A percentile compares a stretch with the other conserved stretches of the same genome.
Conservation (phyloP, 2,888 invertebrate genomes). For the Escarpia spicata region DNA sequence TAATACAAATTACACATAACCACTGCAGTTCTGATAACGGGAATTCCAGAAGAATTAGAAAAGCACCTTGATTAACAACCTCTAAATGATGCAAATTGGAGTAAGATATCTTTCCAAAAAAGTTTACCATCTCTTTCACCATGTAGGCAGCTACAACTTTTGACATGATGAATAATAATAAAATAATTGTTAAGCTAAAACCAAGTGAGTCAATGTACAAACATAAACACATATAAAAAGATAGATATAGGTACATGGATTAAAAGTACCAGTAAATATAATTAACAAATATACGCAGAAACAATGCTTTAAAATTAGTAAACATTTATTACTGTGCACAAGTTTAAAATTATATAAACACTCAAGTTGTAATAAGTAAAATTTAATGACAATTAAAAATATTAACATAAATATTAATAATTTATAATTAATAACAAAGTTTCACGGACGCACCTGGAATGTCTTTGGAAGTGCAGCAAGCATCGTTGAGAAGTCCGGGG, state of each 20-base stretch:
- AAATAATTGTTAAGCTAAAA: too few relatives aligned
- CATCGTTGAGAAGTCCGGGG: slow-evolving; percentile 86
- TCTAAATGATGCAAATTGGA: neutral
- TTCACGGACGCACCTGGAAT: slow-evolving; percentile 58
- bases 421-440: neutral
- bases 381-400: neutral
- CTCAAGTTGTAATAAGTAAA: neutral
- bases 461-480: slow-evolving; percentile 66
- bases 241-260: too few relatives aligned
- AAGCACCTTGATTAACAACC: neutral
- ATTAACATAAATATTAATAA: neutral
- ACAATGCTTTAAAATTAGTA: too few relatives aligned
- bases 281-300: too few relatives aligned
- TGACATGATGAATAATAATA: neutral
- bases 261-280: too few relatives aligned
- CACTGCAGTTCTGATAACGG: neutral
- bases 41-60: neutral
- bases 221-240: too few relatives aligned
- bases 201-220: too few relatives aligned
- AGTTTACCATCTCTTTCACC: neutral
- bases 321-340: too few relatives aligned
- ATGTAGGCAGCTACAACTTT: neutral
- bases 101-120: neutral
- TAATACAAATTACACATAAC: neutral
- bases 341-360: neutral